phyloP scores from a whole-genome alignment of 2,797 vertebrate species.

The Distichodus sexfasciatus region DNA sequence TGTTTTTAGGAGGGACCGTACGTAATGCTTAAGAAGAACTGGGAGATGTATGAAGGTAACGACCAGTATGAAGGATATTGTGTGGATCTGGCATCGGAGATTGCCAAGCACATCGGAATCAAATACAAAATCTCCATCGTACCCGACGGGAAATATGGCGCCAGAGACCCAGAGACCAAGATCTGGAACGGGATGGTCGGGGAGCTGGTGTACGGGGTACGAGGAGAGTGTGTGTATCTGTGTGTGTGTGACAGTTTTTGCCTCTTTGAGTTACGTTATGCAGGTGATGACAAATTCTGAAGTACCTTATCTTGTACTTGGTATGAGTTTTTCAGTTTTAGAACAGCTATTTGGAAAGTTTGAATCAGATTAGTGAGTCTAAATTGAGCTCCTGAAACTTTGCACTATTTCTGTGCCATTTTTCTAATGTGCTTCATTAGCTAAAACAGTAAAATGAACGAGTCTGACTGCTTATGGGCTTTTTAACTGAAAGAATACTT shows the following conservation, averaged over 20 bases:
- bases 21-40: conserved; percentile 99
- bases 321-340: too few species aligned
- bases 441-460: too few species aligned
- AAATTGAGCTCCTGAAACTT: too few species aligned
- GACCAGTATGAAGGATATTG: conserved; percentile 98
- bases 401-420: not conserved
- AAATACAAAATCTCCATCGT: conserved; percentile 99
- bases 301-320: too few species aligned
- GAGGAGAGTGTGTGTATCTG: conserved; percentile 61
- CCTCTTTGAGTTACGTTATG: conserved; percentile 12
- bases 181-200: conserved; percentile 99
- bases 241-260: conserved; percentile 26
- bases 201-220: conserved; percentile 99
- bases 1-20: conserved; percentile 94
- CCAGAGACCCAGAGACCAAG: conserved; percentile 96
- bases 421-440: not conserved
- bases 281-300: too few species aligned
- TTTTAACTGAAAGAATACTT: not conserved
- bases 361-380: too few species aligned
- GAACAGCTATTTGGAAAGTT: too few species aligned
- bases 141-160: conserved; percentile 97
- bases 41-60: conserved; percentile 96
- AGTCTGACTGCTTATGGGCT: not conserved
- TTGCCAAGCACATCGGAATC: conserved; percentile 98
- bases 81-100: conserved; percentile 97